phyloP scores from a whole-genome alignment of 2,113 vertebrate species.

The Mobula hypostoma region DNA sequence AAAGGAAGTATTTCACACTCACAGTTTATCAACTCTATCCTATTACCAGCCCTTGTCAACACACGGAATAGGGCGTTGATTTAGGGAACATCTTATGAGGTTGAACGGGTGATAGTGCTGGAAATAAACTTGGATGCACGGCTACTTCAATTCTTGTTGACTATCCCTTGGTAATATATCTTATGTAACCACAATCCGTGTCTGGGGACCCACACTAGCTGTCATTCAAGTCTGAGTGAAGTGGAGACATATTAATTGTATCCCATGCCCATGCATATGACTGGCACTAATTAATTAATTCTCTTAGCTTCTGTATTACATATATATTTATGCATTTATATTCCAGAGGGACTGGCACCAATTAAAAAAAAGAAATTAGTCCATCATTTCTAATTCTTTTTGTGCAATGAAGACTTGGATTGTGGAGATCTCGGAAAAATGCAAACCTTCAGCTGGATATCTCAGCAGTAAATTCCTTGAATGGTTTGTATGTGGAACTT shows the following conservation, averaged over 20 bases:
- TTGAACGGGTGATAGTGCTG: background rate
- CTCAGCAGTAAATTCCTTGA: background rate
- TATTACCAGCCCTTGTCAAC: background rate
- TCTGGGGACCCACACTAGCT: too few species aligned
- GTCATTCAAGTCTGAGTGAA: background rate
- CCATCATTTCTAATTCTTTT: background rate
- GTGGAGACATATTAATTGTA: conserved; percentile 7
- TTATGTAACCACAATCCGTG: background rate
- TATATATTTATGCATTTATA: conserved; percentile 19
- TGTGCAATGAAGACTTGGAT: background rate
- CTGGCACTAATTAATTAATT: background rate
- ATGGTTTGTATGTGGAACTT: background rate
- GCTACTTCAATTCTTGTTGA: background rate
- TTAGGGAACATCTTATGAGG: background rate
- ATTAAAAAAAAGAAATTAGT: conserved; percentile 23
- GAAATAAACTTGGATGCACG: background rate
- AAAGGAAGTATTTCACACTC: background rate
- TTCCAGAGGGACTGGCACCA: background rate
- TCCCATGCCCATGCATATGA: conserved; percentile 27
- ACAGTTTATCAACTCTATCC: background rate
- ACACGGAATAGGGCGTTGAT: background rate
- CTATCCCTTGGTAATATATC: background rate
- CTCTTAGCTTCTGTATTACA: background rate
- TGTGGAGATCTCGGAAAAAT: background rate
- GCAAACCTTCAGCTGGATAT: background rate